A percentile compares a stretch with the other conserved stretches of the same genome.
Evolutionary conservation across 2,113 vertebrate species (phyloP).

Genomic region (Laticauda laticaudata): DNA sequence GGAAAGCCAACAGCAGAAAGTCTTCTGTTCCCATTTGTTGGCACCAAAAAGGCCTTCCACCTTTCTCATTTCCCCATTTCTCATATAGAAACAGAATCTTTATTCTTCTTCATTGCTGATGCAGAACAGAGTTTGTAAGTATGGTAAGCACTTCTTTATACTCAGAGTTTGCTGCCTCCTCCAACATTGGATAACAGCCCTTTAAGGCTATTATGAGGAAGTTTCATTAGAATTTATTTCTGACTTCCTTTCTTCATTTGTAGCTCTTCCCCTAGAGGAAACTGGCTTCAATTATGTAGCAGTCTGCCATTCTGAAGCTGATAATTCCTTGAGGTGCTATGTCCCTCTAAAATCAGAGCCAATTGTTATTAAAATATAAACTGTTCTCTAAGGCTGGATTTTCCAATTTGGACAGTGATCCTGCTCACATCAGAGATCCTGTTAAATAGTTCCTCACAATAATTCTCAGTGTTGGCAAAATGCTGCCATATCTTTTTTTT

Average conservation of each 20-base stretch:
- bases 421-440: conserved; percentile 79
- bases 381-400: conserved; percentile 82
- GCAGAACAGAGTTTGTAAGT: background rate
- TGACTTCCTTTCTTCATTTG: conserved; percentile 36
- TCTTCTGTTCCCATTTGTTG: background rate
- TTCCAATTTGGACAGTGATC: conserved; percentile 83
- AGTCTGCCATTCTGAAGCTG: no score
- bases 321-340: conserved; percentile 34
- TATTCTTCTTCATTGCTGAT: background rate
- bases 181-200: background rate
- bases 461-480: conserved; percentile 56
- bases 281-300: background rate
- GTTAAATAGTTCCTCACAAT: conserved; percentile 69
- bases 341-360: conserved; percentile 75
- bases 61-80: background rate
- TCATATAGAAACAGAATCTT: background rate
- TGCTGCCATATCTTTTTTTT: conserved; percentile 61
- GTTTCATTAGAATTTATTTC: conserved; percentile 21
- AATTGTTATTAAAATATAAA: conserved; percentile 91
- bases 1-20: background rate
- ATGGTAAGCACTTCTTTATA: background rate
- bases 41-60: background rate
- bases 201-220: background rate
- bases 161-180: background rate
- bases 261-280: conserved; percentile 48